phyloP scores from a whole-genome alignment of 1,140 invertebrate genomes.

The Zaprionus gabonicus region DNA sequence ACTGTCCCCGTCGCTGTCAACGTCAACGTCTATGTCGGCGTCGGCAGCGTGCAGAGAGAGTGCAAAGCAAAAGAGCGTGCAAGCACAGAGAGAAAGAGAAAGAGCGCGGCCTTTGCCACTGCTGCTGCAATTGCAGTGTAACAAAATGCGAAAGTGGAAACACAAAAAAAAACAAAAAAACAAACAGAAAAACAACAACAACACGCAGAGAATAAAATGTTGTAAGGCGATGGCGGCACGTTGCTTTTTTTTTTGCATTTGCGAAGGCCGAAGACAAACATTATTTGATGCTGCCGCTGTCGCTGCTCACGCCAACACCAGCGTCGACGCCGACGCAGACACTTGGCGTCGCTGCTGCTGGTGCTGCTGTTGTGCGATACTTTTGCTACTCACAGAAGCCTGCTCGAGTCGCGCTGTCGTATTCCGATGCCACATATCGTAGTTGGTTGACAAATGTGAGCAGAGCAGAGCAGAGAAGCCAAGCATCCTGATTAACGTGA shows the following conservation, averaged over 20 bases:
- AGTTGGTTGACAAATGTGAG: conserved; percentile 1
- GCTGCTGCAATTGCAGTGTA: conserved; percentile 38
- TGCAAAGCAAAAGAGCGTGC: neutral
- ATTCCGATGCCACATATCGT: conserved; percentile 16
- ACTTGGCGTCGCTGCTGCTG: neutral
- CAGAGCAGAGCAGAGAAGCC: neutral
- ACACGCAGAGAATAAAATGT: conserved; percentile 1
- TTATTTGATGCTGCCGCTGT: conserved; percentile 47
- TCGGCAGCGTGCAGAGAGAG: conserved; percentile 5
- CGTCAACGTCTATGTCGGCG: neutral
- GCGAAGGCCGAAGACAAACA: conserved; percentile 52
- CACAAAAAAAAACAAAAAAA: neutral
- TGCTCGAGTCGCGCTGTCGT: conserved; percentile 46
- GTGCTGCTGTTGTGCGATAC: conserved; percentile 33
- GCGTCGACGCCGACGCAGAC: neutral
- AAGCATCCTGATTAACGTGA: conserved; percentile 3
- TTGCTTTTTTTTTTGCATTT: conserved; percentile 36
- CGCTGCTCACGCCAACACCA: neutral
- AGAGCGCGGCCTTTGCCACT: conserved; percentile 19
- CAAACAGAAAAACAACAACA: neutral
- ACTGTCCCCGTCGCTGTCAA: neutral
- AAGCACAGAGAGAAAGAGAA: neutral
- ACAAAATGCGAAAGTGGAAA: conserved; percentile 32
- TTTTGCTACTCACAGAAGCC: conserved; percentile 45
- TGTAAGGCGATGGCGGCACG: conserved; percentile 5